These are phyloP conservation scores for Pachliopta kotzebuea DNA, from an alignment of 2,888 invertebrate genomes.

Conservation along the genomic window DNA sequence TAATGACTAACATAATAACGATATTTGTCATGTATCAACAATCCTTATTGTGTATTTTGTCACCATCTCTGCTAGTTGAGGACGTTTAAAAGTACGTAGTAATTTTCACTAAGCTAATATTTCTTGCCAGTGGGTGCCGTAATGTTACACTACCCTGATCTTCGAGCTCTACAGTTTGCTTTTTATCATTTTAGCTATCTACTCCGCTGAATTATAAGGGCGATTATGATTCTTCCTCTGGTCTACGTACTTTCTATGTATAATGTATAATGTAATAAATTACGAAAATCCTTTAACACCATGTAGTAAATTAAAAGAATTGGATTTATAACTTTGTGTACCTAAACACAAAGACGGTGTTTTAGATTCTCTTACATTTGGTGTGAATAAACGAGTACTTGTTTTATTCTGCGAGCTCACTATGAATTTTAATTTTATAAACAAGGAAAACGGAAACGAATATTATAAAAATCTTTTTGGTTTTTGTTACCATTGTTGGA, in stretches of 20 bases:
- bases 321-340: no score
- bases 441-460: background rate
- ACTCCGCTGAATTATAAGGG: no score
- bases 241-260: no score
- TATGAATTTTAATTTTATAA: conserved; percentile 16
- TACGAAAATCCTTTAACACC: background rate
- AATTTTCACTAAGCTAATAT: no score
- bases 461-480: background rate
- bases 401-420: background rate
- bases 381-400: conserved; percentile 9
- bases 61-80: no score
- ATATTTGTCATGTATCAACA: background rate
- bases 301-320: background rate
- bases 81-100: no score
- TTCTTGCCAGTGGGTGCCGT: no score
- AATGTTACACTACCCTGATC: no score
- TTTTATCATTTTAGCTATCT: no score
- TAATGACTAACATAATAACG: conserved; percentile 3
- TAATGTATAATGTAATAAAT: no score
- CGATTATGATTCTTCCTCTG: no score
- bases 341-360: background rate
- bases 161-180: no score
- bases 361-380: conserved; percentile 7
- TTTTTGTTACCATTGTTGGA: background rate
- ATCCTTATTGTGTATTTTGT: background rate